Conservation (phyloP, 1,140 invertebrate genomes). For the Drosophila paulistorum region DNA sequence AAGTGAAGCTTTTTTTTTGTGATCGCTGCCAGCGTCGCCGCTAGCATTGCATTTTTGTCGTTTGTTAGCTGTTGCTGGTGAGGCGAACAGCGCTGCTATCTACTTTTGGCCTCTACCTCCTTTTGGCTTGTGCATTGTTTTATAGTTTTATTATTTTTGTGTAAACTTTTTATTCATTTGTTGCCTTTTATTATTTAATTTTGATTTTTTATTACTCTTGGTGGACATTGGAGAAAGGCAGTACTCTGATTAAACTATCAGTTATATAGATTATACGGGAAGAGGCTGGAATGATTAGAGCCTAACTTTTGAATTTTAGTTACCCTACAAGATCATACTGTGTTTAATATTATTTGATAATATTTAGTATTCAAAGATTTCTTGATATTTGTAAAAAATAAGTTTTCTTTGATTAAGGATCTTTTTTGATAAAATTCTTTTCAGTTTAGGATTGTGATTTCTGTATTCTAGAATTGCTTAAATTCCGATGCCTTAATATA, state of each 20-base stretch:
- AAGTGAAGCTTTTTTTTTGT: slow-evolving; percentile 56
- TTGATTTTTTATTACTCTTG: slow-evolving; percentile 20
- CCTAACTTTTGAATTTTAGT: no score
- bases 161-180: slow-evolving; percentile 57
- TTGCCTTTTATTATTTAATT: slow-evolving; percentile 48
- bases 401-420: no score
- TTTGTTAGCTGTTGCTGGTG: slow-evolving; percentile 15
- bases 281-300: no score
- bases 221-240: not conserved
- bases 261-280: no score
- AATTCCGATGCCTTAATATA: no score
- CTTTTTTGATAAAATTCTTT: no score
- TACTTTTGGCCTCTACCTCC: slow-evolving; percentile 79
- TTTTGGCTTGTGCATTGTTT: slow-evolving; percentile 75
- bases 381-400: no score
- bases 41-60: slow-evolving; percentile 33
- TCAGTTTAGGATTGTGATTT: no score
- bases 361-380: no score
- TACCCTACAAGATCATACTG: no score
- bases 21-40: slow-evolving; percentile 21
- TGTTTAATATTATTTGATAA: no score
- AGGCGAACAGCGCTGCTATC: slow-evolving; percentile 40
- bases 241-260: not conserved
- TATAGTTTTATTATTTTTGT: slow-evolving; percentile 50
- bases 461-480: no score